Base-by-base conservation (phyloP, 2,888 invertebrate genomes). In the Aethes cnicana region DNA sequence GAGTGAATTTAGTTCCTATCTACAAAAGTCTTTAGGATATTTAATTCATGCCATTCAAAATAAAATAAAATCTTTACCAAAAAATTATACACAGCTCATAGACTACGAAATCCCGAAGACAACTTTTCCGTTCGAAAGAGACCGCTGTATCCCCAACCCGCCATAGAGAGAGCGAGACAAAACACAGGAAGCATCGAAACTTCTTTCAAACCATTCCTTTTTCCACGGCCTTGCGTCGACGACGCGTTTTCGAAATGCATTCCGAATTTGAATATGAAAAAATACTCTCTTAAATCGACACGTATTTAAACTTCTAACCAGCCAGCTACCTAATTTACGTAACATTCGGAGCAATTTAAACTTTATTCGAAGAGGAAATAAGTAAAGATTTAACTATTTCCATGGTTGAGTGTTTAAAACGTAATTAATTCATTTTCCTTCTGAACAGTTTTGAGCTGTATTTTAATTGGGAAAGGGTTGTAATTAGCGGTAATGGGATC, bases 401-500 rank as follows among this genome's bases (percentile, higher is more conserved):
- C 12, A 18, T 14, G 16, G 33, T 7, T 14, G 14, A 1, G 32
- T 43, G 30, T n/a, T n/a, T 16, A 11, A 18, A 30, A 12, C 28
- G 17, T 17, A 9, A 20, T 8, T 21, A 26, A 16, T 25, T 17
- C 2, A 1, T 2, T 18, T 21, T 8, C 16, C 7, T 1, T 8
- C 9, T 44, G 5, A 28, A 8, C 7, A 11, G 37, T 50, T 50
- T 46, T 33, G 6, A 11, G 16, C 25, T 23, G 5, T 30, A 18
- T 43, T 33, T 4, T 6, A 0, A 14, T 54, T 54, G 36, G 35
- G 30, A 55, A 54, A 47, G 57, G 58, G 64, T 53, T 56, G 59
- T 62, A 63, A 62, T 56, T 36, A 59, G 57, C 63, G 62, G 62
- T 35, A 37, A 87, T 90, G 90, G 90, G 90, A 35, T 89, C 90